Evolutionary conservation across 30 jellyfish, hydroid and myxozoan species (phyloP).

Genomic region (Phacellophora camtschatica): DNA sequence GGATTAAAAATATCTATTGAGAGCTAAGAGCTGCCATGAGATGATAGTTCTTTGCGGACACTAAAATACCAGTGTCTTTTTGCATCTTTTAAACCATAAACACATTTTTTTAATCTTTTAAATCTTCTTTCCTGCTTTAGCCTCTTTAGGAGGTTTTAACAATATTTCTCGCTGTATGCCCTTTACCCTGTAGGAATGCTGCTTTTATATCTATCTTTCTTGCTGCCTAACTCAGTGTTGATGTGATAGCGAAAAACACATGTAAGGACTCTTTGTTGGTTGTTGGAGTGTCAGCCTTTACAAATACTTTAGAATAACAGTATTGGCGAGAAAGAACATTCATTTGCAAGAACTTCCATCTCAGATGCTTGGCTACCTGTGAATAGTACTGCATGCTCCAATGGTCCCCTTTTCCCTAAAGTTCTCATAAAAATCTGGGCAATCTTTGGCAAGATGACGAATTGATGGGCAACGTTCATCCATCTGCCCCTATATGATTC

Average conservation of each 20-base stretch:
- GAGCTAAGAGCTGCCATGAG: conserved; percentile 6
- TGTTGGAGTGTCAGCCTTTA: conserved; percentile 9
- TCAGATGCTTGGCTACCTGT: conserved; percentile 1
- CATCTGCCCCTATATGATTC: conserved; percentile 39
- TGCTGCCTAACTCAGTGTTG: conserved; percentile 36
- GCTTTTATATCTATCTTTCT: conserved; percentile 40
- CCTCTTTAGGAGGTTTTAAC: conserved; percentile 19
- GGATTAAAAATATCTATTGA: conserved; percentile 36
- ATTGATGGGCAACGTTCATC: conserved; percentile 18
- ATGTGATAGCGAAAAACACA: conserved; percentile 10
- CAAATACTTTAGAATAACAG: conserved; percentile 5
- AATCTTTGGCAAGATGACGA: conserved; percentile 6
- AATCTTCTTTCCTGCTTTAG: not conserved
- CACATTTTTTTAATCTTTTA: not conserved
- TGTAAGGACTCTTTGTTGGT: conserved; percentile 20
- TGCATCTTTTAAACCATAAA: conserved; percentile 1
- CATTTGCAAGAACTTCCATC: conserved; percentile 5
- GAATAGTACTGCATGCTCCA: not conserved
- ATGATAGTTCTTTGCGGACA: conserved; percentile 1
- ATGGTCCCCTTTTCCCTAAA: not conserved
- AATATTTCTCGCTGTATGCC: not conserved
- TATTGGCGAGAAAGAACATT: conserved; percentile 9
- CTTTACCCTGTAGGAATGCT: conserved; percentile 48
- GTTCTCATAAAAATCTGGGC: conserved; percentile 39
- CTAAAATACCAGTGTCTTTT: conserved; percentile 10